Base-by-base conservation (phyloP, 2,797 vertebrate genomes). In the Phaenicophaeus curvirostris region DNA sequence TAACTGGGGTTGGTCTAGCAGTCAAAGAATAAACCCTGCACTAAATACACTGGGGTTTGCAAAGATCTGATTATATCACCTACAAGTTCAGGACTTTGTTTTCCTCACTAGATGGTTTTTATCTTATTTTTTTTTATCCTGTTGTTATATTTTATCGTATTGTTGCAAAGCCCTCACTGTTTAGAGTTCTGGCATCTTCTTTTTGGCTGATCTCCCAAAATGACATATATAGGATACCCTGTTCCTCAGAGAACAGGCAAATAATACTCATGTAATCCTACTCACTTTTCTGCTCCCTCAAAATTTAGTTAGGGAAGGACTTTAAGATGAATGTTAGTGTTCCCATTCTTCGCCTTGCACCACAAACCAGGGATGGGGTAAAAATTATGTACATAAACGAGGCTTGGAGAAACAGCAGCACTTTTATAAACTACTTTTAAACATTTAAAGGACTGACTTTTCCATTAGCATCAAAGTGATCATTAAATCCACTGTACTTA, bases 1-100 rank as follows among this genome's bases (percentile, higher is more conserved):
- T 95, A 96, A 97, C 78, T 88, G 91, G 89, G 80, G 59, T 80
- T 93, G 93, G 61, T 96, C 91, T 89, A 93, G 79, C 83, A 90
- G 71, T 66, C 55, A 90, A 89, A 94, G 66, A 93, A 90, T 85
- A 94, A 95, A 94, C 86, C 75, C 73, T 80, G 33, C 44, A 68
- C 33, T 71, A 85, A 92, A 95, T 63, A 61, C 87, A 66, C 39
- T 21, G 27, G 75, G 50, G 46, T 86, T 96, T 96, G 86, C 78
- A 82, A 66, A 85, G 87, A 78, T 92, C 57, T 94, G 71, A 68
- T 93, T 92, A 44, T 86, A 91, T 94, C 91, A 86, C 94, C 89
- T 92, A 90, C 59, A 85, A 77, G 82, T 90, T 94, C 71, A 94
- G 83, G 71, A 67, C 48, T 91, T 89, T 59, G 39, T 85, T 95